Evolutionary conservation across 1,140 invertebrate species (phyloP), one percentile per base, ranked within the genome.

Genomic region (Drosophila insularis): DNA sequence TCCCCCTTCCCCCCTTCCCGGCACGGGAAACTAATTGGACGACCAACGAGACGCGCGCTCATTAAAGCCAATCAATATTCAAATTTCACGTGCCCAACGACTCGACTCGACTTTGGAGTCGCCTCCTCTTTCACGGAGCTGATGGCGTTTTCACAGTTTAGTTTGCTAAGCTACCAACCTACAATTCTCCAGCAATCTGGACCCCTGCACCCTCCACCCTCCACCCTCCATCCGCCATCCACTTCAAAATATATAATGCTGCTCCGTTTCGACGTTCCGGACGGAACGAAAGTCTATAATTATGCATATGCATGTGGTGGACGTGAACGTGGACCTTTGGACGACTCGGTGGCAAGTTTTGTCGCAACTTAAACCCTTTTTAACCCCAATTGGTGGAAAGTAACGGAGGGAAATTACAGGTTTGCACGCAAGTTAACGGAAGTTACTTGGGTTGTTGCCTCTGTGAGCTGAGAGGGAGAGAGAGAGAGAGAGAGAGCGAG

Each of bases 31-130:
- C 79, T 85, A 85, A 87, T 85, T 85, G 82, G 63, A 78, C 74
- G 78, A 71, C 68, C 82, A 70, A 35, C 32, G 73, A 76, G 72
- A 74, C 19, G 60, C 37, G 58, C 58, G 67, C 84, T 87, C 84
- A 87, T 87, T 87, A 87, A 79, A 87, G 63, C 75, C 82, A 87
- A 87, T 87, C 82, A 87, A 87, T 87, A 87, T 86, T 86, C 82
- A 86, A 86, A 86, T 86, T 82, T 87, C 56, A 74, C 43, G 27
- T 71, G 74, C 62, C 55, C 55, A 58, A 58, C 55, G 31, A 58
- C 67, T 56, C n/a, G 31, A n/a, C 43, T 39, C 53, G 43, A 39
- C 19, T 40, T 58, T 13, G 7, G 1, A 32, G 55, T 43, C 60
- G 37, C 21, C n/a, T 31, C 37, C 13, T n/a, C 10, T 17, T 19